These are phyloP conservation scores for Acanthaster planci DNA, from an alignment of 35 echinoderm and acorn worm species.

Conservation along the genomic window DNA sequence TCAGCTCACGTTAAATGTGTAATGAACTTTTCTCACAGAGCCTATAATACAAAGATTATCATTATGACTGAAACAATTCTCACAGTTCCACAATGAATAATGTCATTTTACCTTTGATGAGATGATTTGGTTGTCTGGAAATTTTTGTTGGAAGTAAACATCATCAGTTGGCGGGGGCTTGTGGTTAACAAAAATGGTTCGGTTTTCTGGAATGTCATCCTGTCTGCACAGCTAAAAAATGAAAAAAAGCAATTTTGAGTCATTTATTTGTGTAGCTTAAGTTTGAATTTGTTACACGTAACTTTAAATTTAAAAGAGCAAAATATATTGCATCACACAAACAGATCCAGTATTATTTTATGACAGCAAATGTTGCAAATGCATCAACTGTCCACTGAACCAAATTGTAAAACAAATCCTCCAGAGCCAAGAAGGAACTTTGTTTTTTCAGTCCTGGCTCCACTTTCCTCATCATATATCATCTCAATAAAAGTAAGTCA, in stretches of 20 bases:
- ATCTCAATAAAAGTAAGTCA: too few relatives aligned
- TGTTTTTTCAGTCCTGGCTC: too few relatives aligned
- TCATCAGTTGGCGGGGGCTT: constrained; percentile 43
- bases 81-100: neutral
- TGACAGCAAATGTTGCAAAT: too few relatives aligned
- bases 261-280: too few relatives aligned
- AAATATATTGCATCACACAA: too few relatives aligned
- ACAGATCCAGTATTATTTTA: too few relatives aligned
- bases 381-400: too few relatives aligned
- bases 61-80: neutral
- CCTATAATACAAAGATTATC: neutral
- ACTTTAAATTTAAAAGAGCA: too few relatives aligned
- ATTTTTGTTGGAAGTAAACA: constrained; percentile 67
- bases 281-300: too few relatives aligned
- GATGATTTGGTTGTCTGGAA: constrained; percentile 82
- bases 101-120: constrained; percentile 82
- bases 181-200: constrained; percentile 66
- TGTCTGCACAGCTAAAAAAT: constrained; percentile 35
- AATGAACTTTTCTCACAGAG: neutral
- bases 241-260: constrained; percentile 1
- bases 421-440: too few relatives aligned
- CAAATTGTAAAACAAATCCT: too few relatives aligned
- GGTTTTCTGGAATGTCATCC: constrained; percentile 43
- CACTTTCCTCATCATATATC: too few relatives aligned
- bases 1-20: neutral